Conservation (phyloP, 2,888 invertebrate species). For the Rhamphomyia laevipes region DNA sequence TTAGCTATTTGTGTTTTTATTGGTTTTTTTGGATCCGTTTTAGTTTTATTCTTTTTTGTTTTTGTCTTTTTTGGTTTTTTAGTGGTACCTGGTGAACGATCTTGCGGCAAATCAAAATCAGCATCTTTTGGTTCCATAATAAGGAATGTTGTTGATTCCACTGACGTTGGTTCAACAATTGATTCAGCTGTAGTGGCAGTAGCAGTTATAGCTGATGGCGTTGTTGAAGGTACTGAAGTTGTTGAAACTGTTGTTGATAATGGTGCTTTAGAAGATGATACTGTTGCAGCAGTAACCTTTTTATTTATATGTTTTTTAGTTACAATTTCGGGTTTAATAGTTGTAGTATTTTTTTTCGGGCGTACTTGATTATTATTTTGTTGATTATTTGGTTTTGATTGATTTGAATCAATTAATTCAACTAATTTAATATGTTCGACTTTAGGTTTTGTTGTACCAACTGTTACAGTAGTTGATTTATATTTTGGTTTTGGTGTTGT, state of each 20-base stretch:
- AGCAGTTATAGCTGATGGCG: constrained; percentile 8
- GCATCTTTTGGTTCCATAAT: constrained; percentile 21
- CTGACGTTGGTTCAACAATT: neutral
- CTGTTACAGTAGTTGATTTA: constrained; percentile 24
- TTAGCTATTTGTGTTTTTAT: constrained; percentile 8
- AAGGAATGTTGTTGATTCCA: constrained; percentile 15
- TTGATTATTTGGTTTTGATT: constrained; percentile 16
- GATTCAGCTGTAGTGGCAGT: constrained; percentile 12
- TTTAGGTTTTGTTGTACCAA: constrained; percentile 10
- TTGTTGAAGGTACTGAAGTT: constrained; percentile 13
- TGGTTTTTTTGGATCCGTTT: constrained; percentile 14
- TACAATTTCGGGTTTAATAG: constrained; percentile 15
- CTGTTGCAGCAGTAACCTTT: neutral
- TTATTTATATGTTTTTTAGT: constrained; percentile 4
- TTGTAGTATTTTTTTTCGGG: constrained; percentile 15
- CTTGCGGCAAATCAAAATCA: constrained; percentile 19
- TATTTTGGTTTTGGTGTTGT: constrained; percentile 23
- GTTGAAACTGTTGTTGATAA: constrained; percentile 12
- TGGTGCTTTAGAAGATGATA: too few relatives aligned
- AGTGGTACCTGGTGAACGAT: constrained; percentile 15
- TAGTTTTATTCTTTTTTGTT: constrained; percentile 11
- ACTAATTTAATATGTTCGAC: constrained; percentile 15
- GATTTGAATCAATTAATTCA: constrained; percentile 13
- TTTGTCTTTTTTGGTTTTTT: constrained; percentile 18
- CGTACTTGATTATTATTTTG: constrained; percentile 25